Evolutionary conservation across 2,113 vertebrate genomes (phyloP).

Genomic region (Catharus minimus): DNA sequence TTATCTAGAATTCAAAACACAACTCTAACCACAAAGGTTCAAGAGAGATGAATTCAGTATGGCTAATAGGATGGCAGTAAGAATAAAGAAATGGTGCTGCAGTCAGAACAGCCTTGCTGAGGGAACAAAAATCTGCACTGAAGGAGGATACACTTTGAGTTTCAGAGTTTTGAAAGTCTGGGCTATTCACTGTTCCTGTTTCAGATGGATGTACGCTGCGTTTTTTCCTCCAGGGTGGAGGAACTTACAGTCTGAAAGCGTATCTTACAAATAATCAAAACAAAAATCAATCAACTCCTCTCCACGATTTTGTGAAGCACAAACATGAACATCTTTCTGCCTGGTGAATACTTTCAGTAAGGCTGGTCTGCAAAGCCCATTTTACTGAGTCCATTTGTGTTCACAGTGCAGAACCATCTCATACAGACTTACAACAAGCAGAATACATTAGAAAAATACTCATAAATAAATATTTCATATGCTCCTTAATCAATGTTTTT

Average conservation of each 20-base stretch:
- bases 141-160: background rate
- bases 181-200: background rate
- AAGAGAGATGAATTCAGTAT: background rate
- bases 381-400: background rate
- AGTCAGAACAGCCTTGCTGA: background rate
- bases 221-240: background rate
- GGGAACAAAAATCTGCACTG: background rate
- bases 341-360: background rate
- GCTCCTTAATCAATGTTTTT: background rate
- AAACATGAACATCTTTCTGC: background rate
- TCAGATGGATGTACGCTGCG: background rate
- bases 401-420: background rate
- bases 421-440: background rate
- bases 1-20: background rate
- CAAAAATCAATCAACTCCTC: background rate
- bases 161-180: background rate
- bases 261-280: background rate
- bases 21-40: background rate
- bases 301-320: background rate
- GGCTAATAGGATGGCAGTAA: background rate
- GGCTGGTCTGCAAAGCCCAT: background rate
- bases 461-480: background rate
- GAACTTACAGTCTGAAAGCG: background rate
- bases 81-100: background rate
- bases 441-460: background rate